A percentile compares a stretch with the other conserved stretches of the same genome.
Conservation (phyloP, 2,113 vertebrate genomes). For the Danionella cerebrum region DNA sequence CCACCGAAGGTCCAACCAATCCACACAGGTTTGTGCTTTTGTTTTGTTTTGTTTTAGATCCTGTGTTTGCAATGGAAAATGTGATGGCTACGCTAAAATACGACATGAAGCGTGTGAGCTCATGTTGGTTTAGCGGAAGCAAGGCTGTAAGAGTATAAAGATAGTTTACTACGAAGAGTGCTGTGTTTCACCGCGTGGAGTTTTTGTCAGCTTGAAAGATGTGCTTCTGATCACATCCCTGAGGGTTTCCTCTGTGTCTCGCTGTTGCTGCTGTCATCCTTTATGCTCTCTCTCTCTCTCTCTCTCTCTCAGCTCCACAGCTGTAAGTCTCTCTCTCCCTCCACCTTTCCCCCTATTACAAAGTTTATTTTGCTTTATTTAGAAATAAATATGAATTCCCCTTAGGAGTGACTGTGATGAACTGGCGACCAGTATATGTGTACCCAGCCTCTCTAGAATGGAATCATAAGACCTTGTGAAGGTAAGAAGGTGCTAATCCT, state of each 20-base stretch:
- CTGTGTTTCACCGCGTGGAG: background rate
- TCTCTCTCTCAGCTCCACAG: too few species aligned
- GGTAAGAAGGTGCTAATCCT: too few species aligned
- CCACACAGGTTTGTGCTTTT: background rate
- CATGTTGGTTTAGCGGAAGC: constrained; percentile 2
- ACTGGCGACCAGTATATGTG: too few species aligned
- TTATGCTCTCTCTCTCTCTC: constrained; percentile 27
- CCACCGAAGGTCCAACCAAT: too few species aligned
- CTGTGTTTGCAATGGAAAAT: background rate
- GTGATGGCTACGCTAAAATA: background rate
- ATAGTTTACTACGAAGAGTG: background rate
- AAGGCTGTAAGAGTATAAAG: background rate
- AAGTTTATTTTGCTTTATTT: too few species aligned
- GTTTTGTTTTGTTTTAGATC: background rate
- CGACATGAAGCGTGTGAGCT: background rate
- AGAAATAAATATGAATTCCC: too few species aligned
- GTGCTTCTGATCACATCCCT: constrained; percentile 22
- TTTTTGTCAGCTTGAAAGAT: constrained; percentile 21
- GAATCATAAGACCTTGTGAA: too few species aligned
- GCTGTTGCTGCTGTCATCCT: constrained; percentile 27
- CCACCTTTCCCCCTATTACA: too few species aligned
- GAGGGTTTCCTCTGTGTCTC: constrained; percentile 16
- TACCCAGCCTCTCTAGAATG: too few species aligned
- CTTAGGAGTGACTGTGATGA: too few species aligned
- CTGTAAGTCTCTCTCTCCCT: too few species aligned